Evolutionary conservation across 2,113 vertebrate species (phyloP), one percentile per base, ranked within the genome.

Genomic region (Cyphotilapia sp.): DNA sequence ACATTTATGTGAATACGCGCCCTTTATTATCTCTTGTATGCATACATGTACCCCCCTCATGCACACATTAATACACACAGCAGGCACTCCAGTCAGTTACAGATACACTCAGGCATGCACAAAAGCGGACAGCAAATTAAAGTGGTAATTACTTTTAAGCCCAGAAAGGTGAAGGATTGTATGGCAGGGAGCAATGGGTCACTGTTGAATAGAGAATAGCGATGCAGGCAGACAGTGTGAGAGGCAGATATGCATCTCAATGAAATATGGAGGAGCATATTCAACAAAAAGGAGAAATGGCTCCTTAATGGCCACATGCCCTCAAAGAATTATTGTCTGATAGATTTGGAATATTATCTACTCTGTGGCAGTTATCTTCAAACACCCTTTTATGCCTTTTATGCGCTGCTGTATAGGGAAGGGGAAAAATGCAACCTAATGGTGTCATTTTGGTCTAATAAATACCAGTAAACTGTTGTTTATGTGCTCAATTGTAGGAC

Each of bases 141-240:
- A 95, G 95, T 95, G 95, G 95, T 96, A 96, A 96, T 96, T 96
- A 96, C 95, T 95, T 95, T 95, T 95, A 96, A 95, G 93, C 94
- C 89, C 90, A 89, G 95, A 95, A 95, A 95, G 95, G 95, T 95
- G 95, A 95, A 90, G 94, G 95, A 96, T 95, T 95, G 94, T 94
- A 93, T 94, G 92, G 94, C 94, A 93, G 94, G 91, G 95, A 93
- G 95, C 95, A 94, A 90, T 91, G 94, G 95, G 95, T 95, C 95
- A 95, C 90, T 92, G 92, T 91, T 96, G 95, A 95, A 94, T 94
- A 88, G 94, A 95, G 95, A 95, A 91, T 88, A 93, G 91, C 80
- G 59, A 92, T 86, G 88, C 88, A 90, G 94, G 84, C 93, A 94
- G 94, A 94, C 93, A 91, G 91, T 91, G 90, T 89, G 94, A 94